These are phyloP conservation scores for Ectemnius lituratus DNA, from an alignment of 2,888 invertebrate species.

Conservation along the genomic window DNA sequence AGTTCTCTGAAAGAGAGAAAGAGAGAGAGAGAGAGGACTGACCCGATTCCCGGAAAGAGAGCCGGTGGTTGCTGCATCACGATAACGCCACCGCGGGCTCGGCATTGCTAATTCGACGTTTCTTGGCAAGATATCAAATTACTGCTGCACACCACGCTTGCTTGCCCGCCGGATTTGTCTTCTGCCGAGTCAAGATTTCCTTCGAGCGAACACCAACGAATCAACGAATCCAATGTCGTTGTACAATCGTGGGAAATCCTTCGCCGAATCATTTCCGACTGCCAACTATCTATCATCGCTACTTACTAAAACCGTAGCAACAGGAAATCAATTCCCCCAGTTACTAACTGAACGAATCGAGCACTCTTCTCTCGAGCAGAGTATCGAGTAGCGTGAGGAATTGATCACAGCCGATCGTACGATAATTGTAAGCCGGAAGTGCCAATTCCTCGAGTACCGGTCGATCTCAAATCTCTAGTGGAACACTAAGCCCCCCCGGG, in stretches of 20 bases:
- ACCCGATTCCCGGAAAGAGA: constrained; percentile 28
- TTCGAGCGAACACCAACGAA: not conserved
- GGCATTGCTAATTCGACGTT: constrained; percentile 33
- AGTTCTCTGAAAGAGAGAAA: not conserved
- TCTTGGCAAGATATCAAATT: constrained; percentile 22
- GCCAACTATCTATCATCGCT: no score
- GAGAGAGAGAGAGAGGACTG: constrained; percentile 14
- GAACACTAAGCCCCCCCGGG: not conserved
- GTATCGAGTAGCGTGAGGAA: no score
- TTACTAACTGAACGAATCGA: no score
- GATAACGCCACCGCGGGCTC: constrained; percentile 19
- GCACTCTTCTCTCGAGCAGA: no score
- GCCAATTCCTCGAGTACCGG: not conserved
- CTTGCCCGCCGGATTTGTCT: not conserved
- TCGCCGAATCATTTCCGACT: no score
- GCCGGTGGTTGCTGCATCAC: constrained; percentile 29
- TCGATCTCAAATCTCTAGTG: not conserved
- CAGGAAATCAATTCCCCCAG: no score
- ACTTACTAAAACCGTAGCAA: no score
- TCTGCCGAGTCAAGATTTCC: not conserved
- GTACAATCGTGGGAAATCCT: no score
- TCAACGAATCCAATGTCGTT: no score
- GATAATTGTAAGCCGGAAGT: constrained; percentile 1
- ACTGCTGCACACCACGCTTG: constrained; percentile 8
- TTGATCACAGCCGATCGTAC: not conserved